phyloP scores from a whole-genome alignment of 2,113 vertebrate species.

The Chlamydotis undulata region DNA sequence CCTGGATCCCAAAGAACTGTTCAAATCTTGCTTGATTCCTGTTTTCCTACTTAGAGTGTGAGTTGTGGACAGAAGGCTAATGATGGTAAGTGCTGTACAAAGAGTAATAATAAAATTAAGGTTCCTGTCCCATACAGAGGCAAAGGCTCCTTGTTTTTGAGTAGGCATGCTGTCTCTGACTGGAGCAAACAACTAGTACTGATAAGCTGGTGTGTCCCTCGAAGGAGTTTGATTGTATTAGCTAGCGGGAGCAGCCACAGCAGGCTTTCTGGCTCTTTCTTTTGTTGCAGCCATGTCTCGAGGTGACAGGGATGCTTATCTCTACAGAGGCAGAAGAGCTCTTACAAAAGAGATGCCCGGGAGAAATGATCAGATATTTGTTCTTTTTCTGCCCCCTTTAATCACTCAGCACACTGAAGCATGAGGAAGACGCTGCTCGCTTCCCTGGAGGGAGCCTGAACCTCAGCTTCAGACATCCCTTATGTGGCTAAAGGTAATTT shows the following conservation, averaged over 20 bases:
- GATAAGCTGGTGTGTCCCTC: neutral
- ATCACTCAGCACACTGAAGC: neutral
- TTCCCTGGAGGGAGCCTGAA: neutral
- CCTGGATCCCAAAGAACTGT: neutral
- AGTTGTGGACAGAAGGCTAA: neutral
- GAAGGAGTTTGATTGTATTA: neutral
- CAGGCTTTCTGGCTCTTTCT: neutral
- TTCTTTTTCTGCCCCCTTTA: neutral
- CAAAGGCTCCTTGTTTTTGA: neutral
- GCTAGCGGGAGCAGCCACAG: neutral
- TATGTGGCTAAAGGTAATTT: neutral
- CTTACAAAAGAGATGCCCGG: neutral
- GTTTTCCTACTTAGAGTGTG: fast-evolving
- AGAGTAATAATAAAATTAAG: neutral
- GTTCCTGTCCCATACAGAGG: neutral
- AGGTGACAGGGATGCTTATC: neutral
- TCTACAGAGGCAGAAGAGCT: neutral
- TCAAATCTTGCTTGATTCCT: neutral
- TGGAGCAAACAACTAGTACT: neutral
- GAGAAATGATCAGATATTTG: neutral
- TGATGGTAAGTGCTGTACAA: neutral
- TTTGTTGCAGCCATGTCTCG: neutral
- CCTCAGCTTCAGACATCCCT: neutral
- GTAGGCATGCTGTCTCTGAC: neutral
- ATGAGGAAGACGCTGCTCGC: neutral